Evolutionary conservation across 2,113 vertebrate species (phyloP).

Genomic region (Pogonocichla stellata): DNA sequence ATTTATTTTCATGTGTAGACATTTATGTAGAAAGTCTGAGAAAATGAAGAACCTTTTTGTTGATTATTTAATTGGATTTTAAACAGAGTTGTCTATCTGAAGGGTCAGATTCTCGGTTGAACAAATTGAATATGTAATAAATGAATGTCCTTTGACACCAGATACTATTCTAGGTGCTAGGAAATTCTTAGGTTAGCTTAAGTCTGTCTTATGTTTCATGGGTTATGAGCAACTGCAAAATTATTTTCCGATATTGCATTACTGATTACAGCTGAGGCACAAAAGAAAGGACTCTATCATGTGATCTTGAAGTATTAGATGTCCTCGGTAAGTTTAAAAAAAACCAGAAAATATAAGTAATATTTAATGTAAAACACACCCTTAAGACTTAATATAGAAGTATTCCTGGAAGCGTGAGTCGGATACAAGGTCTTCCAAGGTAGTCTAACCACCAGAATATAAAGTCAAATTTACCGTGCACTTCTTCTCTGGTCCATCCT

Average conservation of each 20-base stretch:
- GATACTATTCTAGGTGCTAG: background rate
- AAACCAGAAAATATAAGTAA: background rate
- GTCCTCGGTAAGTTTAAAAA: background rate
- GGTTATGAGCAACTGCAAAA: background rate
- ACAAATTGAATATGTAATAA: background rate
- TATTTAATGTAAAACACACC: background rate
- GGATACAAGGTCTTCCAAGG: background rate
- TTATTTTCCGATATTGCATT: background rate
- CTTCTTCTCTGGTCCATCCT: background rate
- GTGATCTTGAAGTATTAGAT: background rate
- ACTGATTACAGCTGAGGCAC: background rate
- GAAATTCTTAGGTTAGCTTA: background rate
- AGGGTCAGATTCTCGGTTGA: background rate
- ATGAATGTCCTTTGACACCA: background rate
- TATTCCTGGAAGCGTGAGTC: background rate
- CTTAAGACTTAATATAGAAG: background rate
- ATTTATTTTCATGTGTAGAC: background rate
- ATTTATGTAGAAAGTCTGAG: background rate
- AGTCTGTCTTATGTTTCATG: background rate
- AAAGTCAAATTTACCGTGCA: background rate
- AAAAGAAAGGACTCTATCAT: background rate
- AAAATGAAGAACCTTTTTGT: background rate
- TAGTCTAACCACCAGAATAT: background rate
- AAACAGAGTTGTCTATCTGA: background rate
- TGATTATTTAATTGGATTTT: background rate